Evolutionary conservation across 2,113 vertebrate species (phyloP).

Genomic region (Merops nubicus): DNA sequence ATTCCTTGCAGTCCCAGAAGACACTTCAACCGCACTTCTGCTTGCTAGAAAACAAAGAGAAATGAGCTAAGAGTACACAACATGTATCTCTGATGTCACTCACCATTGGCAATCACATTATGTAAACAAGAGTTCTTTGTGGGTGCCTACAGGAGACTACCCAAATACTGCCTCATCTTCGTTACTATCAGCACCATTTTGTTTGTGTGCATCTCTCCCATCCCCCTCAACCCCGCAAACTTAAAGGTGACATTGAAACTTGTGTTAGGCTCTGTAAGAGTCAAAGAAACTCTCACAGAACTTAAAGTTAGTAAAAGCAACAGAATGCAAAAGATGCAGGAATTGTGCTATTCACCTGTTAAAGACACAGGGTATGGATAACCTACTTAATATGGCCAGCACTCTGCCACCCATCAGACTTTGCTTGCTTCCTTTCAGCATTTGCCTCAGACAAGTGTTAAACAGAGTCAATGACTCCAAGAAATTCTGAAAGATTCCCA

Average conservation of each 20-base stretch:
- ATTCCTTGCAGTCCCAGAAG: slow-evolving; percentile 83
- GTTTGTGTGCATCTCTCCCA: not conserved
- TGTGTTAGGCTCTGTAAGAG: not conserved
- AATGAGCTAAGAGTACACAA: not conserved
- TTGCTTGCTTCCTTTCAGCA: not conserved
- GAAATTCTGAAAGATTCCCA: not conserved
- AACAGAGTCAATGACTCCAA: not conserved
- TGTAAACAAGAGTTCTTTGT: not conserved
- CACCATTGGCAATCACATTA: not conserved
- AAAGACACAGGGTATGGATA: not conserved
- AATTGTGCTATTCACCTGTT: not conserved
- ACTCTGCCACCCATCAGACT: not conserved
- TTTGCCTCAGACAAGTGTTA: not conserved
- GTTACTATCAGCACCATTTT: not conserved
- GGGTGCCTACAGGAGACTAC: not conserved
- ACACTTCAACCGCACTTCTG: slow-evolving; percentile 89
- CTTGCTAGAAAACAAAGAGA: slow-evolving; percentile 72
- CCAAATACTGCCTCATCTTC: not conserved
- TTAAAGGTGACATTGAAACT: not conserved
- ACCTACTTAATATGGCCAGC: not conserved
- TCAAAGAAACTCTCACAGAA: not conserved
- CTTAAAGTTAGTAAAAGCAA: not conserved
- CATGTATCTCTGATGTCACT: not conserved
- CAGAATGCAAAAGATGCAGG: not conserved
- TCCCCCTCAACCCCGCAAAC: not conserved